phyloP scores from a whole-genome alignment of 1,140 invertebrate genomes.

The Drosophila auraria region DNA sequence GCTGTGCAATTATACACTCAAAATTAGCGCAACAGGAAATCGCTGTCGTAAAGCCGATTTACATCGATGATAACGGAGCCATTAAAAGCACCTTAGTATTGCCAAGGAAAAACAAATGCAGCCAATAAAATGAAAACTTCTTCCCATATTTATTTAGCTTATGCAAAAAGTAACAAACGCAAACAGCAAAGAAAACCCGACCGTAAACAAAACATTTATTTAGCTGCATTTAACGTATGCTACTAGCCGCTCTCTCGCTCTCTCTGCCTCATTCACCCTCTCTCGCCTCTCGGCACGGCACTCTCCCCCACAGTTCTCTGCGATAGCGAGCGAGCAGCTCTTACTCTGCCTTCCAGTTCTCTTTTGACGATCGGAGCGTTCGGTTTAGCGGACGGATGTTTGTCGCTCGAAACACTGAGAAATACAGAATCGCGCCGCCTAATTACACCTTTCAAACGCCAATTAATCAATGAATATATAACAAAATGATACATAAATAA shows the following conservation, averaged over 20 bases:
- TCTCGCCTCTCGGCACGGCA: conserved; percentile 7
- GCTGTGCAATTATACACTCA: background rate
- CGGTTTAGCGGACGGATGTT: conserved; percentile 49
- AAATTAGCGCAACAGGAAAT: conserved; percentile 16
- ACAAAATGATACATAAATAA: conserved; percentile 16
- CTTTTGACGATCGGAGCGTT: conserved; percentile 66
- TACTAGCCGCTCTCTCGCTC: conserved; percentile 23
- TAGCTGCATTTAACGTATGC: conserved; percentile 63
- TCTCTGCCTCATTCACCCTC: conserved; percentile 4
- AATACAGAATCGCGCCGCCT: conserved; percentile 28
- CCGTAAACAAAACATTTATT: conserved; percentile 47
- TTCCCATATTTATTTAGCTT: conserved; percentile 30
- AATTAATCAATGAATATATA: conserved; percentile 71
- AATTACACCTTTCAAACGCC: conserved; percentile 76
- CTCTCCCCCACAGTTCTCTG: conserved; percentile 17
- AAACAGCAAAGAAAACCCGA: conserved; percentile 33
- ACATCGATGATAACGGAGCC: background rate
- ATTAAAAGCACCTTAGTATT: conserved; percentile 14
- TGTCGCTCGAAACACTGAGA: conserved; percentile 8
- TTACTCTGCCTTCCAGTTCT: conserved; percentile 16
- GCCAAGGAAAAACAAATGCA: conserved; percentile 21
- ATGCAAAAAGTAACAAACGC: conserved; percentile 37
- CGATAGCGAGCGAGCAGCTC: conserved; percentile 9
- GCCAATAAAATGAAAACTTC: conserved; percentile 22
- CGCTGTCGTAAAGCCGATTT: conserved; percentile 20